Evolutionary conservation across 2,888 invertebrate genomes (phyloP).

Genomic region (Strigamia crassipes): DNA sequence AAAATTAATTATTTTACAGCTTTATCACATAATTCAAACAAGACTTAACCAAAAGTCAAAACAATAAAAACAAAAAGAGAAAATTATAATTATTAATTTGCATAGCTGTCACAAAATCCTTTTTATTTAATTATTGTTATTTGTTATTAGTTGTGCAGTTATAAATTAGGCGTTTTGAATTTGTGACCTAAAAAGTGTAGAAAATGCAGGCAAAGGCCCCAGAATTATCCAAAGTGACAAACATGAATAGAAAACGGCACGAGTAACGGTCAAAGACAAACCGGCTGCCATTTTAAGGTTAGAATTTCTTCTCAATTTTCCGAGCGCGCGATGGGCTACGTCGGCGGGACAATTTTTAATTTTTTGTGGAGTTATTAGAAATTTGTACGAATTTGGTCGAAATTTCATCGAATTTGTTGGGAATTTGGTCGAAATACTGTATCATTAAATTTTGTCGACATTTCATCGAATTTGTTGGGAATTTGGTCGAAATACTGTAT

Average conservation of each 20-base stretch:
- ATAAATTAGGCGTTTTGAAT: not conserved
- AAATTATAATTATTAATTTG: not conserved
- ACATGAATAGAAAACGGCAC: slow-evolving; percentile 1
- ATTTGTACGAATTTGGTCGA: no score
- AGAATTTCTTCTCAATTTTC: not conserved
- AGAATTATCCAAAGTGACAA: not conserved
- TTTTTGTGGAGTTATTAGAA: no score
- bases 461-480: no score
- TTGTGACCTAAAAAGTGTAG: slow-evolving; percentile 38
- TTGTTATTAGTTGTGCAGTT: not conserved
- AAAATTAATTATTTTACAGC: not conserved
- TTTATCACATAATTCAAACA: slow-evolving; percentile 18
- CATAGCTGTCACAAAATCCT: not conserved
- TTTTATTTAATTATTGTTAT: no score
- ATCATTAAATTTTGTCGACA: no score
- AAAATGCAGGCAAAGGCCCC: slow-evolving; percentile 24
- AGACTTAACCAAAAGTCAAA: not conserved
- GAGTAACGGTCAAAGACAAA: not conserved
- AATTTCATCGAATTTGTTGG: no score
- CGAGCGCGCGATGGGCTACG: no score
- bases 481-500: no score
- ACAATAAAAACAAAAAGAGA: not conserved
- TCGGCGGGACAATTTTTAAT: no score
- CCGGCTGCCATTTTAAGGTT: not conserved
- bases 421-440: no score